Base-by-base conservation (phyloP, 2,113 vertebrate genomes). In the Speoplatyrhinus poulsoni region DNA sequence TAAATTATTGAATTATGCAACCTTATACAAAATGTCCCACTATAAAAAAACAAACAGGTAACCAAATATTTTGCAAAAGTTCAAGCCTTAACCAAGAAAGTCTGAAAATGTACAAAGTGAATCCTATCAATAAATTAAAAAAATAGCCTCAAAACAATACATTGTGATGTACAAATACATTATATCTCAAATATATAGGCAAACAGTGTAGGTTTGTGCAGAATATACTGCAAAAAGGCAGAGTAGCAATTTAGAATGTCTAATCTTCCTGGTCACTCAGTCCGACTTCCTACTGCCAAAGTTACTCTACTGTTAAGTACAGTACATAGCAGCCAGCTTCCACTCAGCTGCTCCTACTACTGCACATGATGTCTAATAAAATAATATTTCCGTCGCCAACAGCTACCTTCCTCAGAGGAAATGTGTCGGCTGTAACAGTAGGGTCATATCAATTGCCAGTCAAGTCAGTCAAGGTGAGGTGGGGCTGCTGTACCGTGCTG, bases 101-200 rank as follows among this genome's bases (percentile, higher is more conserved):
- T 69, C 47, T 76, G 73, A 62, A 80, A 63, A 79, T 80, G 66
- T 77, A 87, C 80, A 78, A 26, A 65, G 83, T 62, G 65, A 61
- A 85, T 75, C 52, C 76, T 73, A 77, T 78, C 49, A 91, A 93
- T 92, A 94, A 94, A 92, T 93, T 89, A 88, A 83, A 88, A 86
- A 76, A 77, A 73, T 46, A 67, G 75, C 72, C 80, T 82, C 78
- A 77, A 82, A 46, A 75, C 76, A 87, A 71, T 84, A 87, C 32
- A 81, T 57, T 33, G 47, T 62, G 26, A 72, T 89, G 74, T 90
- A 90, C 87, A 89, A 77, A 85, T 81, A 86, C 83, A 75, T 12
- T 70, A 71, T 65, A 80, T 67, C 84, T 88, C 68, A 83, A 82
- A 79, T 75, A 85, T 76, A 60, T 79, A 89, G 90, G 90, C 90